Percentiles rank a stretch among this genome's conserved stretches.
Evolutionary conservation across 1,140 invertebrate species (phyloP).

Genomic region (Drosophila ananassae): DNA sequence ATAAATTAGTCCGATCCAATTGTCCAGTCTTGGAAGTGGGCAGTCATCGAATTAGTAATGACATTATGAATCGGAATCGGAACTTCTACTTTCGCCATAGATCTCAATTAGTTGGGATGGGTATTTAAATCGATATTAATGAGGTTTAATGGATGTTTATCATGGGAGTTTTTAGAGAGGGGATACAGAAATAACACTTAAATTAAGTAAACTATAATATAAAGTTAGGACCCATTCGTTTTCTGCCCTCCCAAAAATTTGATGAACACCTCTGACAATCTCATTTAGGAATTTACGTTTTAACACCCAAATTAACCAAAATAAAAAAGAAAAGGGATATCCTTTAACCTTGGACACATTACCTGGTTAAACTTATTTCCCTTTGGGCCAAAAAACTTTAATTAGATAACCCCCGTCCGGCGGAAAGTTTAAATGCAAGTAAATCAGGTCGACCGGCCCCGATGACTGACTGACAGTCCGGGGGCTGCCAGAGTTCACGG

Average conservation of each 20-base stretch:
- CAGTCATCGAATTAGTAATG: slow-evolving; percentile 44
- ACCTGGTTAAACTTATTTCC: slow-evolving; percentile 31
- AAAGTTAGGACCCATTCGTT: too few relatives aligned
- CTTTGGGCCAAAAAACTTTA: slow-evolving; percentile 23
- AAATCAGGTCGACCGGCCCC: slow-evolving; percentile 49
- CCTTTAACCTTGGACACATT: slow-evolving; percentile 39
- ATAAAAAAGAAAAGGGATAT: neutral
- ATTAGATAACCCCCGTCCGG: slow-evolving; percentile 28
- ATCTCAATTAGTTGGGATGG: slow-evolving; percentile 35
- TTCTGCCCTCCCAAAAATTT: neutral
- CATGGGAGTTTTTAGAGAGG: neutral
- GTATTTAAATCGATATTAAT: slow-evolving; percentile 43
- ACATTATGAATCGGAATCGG: slow-evolving; percentile 12
- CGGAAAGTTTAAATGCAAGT: slow-evolving; percentile 43
- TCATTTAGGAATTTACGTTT: neutral
- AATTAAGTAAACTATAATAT: too few relatives aligned
- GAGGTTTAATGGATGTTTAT: slow-evolving; percentile 13
- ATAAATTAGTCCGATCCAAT: slow-evolving; percentile 54
- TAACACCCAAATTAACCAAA: neutral
- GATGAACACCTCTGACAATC: neutral
- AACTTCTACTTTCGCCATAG: slow-evolving; percentile 28
- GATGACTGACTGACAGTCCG: slow-evolving; percentile 27
- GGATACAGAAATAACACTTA: neutral
- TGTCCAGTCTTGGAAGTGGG: slow-evolving; percentile 9
- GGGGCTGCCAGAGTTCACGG: slow-evolving; percentile 22